Evolutionary conservation across 2,113 vertebrate genomes (phyloP).

Genomic region (Microcebus tavaratra): DNA sequence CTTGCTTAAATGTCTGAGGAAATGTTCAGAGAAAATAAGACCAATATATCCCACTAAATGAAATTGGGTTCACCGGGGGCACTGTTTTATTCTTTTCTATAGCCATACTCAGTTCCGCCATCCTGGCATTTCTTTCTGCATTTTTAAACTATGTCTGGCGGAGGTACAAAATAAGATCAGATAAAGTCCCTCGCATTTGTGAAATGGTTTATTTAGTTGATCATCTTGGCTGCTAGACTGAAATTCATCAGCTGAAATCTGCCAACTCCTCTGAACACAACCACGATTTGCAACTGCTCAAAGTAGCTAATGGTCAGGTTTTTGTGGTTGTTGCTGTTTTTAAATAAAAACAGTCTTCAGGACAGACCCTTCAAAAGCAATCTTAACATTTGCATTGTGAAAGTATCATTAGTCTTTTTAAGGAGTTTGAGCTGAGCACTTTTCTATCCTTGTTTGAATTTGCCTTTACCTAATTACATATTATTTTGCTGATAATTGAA

Average conservation of each 20-base stretch:
- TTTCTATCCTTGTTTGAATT: constrained; percentile 40
- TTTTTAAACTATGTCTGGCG: constrained; percentile 59
- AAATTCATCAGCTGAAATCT: constrained; percentile 62
- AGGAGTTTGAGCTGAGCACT: not conserved
- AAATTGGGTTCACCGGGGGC: constrained; percentile 46
- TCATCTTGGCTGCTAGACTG: constrained; percentile 50
- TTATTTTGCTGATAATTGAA: constrained; percentile 24
- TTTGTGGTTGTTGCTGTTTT: not conserved
- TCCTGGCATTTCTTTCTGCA: constrained; percentile 30
- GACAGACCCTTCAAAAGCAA: constrained; percentile 30
- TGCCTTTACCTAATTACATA: not conserved
- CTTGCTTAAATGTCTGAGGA: constrained; percentile 24
- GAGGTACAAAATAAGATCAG: constrained; percentile 65
- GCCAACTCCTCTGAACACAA: constrained; percentile 50
- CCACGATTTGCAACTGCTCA: constrained; percentile 19
- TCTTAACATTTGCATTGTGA: not conserved
- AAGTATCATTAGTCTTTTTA: constrained; percentile 19
- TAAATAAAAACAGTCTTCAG: constrained; percentile 26
- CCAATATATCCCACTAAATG: constrained; percentile 7
- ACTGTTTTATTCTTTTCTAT: constrained; percentile 50
- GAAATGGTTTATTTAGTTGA: constrained; percentile 69
- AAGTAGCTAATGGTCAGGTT: constrained; percentile 42
- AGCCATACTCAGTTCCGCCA: not conserved
- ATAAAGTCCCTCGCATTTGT: constrained; percentile 59
- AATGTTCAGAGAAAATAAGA: constrained; percentile 39